These are phyloP conservation scores for Drosophila barbarae DNA, from an alignment of 2,888 invertebrate species.

Conservation along the genomic window DNA sequence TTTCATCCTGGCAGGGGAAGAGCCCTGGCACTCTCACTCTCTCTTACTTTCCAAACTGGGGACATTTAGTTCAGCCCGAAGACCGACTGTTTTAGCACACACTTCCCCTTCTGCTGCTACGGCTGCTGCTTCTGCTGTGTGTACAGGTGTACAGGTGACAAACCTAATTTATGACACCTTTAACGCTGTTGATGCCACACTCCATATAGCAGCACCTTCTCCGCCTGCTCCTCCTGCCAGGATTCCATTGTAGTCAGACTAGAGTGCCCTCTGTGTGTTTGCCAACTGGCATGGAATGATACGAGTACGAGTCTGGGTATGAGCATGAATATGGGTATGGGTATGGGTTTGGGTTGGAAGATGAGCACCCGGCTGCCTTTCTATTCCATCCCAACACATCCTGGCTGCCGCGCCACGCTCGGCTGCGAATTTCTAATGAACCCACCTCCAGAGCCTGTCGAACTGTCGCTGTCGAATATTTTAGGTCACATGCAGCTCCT, in stretches of 20 bases:
- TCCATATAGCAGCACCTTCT: slow-evolving; percentile 1
- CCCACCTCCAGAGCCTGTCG: slow-evolving; percentile 51
- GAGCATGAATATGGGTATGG: background rate
- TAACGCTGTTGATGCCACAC: slow-evolving; percentile 28
- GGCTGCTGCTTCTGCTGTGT: background rate
- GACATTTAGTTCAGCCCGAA: slow-evolving; percentile 3
- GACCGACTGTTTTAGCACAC: slow-evolving; percentile 2
- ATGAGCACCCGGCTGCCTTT: slow-evolving; percentile 34
- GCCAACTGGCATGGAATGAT: slow-evolving; percentile 67
- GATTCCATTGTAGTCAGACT: slow-evolving; percentile 19
- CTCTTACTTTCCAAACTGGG: slow-evolving; percentile 1
- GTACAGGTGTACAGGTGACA: slow-evolving; percentile 55
- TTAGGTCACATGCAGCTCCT: slow-evolving; percentile 60
- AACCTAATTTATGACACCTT: slow-evolving; percentile 56
- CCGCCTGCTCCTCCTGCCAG: slow-evolving; percentile 10
- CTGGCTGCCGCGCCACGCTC: slow-evolving; percentile 46
- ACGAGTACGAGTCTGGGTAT: slow-evolving; percentile 39
- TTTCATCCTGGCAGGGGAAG: slow-evolving; percentile 48
- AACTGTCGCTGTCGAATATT: slow-evolving; percentile 58
- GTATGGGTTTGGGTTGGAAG: background rate
- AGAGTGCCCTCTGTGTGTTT: slow-evolving; percentile 57
- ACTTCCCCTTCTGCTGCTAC: slow-evolving; percentile 34
- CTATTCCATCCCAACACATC: slow-evolving; percentile 22
- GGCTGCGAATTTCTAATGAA: slow-evolving; percentile 61
- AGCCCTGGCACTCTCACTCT: background rate